These are phyloP conservation scores for Chironomus tepperi DNA, from an alignment of 1,140 invertebrate genomes.

Conservation along the genomic window DNA sequence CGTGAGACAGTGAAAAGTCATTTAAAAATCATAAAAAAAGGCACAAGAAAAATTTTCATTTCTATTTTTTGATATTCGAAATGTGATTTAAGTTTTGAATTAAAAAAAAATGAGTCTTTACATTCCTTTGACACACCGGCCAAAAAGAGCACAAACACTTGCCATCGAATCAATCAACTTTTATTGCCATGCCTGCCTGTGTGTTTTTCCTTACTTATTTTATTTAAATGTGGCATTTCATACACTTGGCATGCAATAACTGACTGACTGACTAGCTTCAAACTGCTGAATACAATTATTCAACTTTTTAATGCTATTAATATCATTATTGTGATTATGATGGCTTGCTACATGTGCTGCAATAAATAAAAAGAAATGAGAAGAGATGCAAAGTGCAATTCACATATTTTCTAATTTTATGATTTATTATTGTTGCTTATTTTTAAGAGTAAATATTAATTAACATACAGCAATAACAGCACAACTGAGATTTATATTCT, in stretches of 20 bases:
- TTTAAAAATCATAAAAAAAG: not conserved
- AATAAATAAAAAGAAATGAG: too few relatives aligned
- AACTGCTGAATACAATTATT: too few relatives aligned
- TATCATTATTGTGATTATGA: too few relatives aligned
- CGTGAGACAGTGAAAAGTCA: not conserved
- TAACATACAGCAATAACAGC: not conserved
- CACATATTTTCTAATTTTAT: not conserved
- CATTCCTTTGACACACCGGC: not conserved
- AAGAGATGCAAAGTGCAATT: too few relatives aligned
- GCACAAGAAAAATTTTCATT: not conserved
- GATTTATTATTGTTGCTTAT: not conserved
- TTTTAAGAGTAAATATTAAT: not conserved
- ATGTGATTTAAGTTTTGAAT: not conserved
- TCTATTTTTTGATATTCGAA: not conserved
- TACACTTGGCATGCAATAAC: too few relatives aligned
- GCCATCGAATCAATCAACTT: conserved; percentile 15
- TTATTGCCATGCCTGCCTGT: not conserved
- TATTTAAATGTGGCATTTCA: too few relatives aligned
- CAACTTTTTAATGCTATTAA: too few relatives aligned
- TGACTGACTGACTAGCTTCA: too few relatives aligned
- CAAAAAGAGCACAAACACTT: not conserved
- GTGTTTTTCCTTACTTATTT: not conserved
- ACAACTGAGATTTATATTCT: too few relatives aligned
- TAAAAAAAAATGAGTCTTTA: not conserved
- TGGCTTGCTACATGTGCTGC: too few relatives aligned